Conservation (phyloP, 1,140 invertebrate genomes). For the Diachasma alloeum region DNA sequence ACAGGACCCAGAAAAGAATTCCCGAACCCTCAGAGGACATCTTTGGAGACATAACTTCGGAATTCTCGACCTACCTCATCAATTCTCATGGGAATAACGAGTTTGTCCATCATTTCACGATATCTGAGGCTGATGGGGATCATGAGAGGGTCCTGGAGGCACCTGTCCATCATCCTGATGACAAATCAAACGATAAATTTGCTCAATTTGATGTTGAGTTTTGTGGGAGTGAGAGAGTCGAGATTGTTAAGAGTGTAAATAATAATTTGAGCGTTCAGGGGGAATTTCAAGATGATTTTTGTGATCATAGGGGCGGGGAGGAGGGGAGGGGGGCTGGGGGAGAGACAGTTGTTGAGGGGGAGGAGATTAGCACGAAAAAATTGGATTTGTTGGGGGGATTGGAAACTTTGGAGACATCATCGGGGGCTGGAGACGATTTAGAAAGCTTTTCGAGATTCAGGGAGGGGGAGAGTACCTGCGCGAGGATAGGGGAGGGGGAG, state of each 20-base stretch:
- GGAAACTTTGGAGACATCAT: neutral
- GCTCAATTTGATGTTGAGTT: neutral
- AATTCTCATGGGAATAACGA: constrained; percentile 30
- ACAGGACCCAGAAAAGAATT: neutral
- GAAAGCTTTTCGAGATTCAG: neutral
- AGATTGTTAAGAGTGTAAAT: neutral
- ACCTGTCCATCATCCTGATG: neutral
- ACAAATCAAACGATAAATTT: neutral
- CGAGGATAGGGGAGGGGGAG: no score
- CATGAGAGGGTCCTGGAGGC: constrained; percentile 7
- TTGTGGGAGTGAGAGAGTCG: neutral
- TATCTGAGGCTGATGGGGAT: constrained; percentile 34
- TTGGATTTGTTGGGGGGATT: neutral
- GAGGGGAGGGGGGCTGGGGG: neutral
- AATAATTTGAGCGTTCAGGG: neutral
- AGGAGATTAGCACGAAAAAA: neutral
- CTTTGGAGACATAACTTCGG: constrained; percentile 22
- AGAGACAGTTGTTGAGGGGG: neutral
- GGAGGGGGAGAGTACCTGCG: neutral
- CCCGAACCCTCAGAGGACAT: neutral
- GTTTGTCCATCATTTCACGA: constrained; percentile 38
- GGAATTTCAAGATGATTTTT: neutral
- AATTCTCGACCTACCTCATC: constrained; percentile 31
- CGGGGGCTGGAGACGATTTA: neutral
- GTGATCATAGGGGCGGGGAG: neutral